A percentile compares a stretch with the other conserved stretches of the same genome.
phyloP scores from a whole-genome alignment of 1,140 invertebrate species.

The Ruditapes philippinarum region DNA sequence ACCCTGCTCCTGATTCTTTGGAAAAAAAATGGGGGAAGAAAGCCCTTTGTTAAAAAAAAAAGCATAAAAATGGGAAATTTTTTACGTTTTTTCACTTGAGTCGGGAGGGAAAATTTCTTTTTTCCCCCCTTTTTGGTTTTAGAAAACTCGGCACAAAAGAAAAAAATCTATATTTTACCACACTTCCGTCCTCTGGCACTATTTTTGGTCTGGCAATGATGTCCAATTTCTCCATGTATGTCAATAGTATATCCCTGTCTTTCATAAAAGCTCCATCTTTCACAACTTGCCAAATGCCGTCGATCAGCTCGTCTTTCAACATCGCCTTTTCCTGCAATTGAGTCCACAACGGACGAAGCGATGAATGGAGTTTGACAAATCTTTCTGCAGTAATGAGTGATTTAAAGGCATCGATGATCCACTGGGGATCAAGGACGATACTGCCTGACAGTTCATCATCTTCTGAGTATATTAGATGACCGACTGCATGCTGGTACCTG shows the following conservation, averaged over 20 bases:
- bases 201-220: constrained; percentile 62
- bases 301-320: constrained; percentile 47
- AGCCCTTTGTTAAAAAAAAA: constrained; percentile 61
- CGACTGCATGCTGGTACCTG: constrained; percentile 62
- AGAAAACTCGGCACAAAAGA: constrained; percentile 64
- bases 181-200: constrained; percentile 24
- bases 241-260: constrained; percentile 30
- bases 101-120: too few relatives aligned
- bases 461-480: constrained; percentile 52
- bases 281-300: constrained; percentile 43
- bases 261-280: background rate
- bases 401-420: constrained; percentile 64
- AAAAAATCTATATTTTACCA: constrained; percentile 28
- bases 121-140: constrained; percentile 24
- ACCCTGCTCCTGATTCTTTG: constrained; percentile 62
- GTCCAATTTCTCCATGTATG: constrained; percentile 62
- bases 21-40: constrained; percentile 52
- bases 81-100: too few relatives aligned
- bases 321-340: constrained; percentile 52
- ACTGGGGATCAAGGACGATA: constrained; percentile 54
- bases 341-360: constrained; percentile 29
- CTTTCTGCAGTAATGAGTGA: constrained; percentile 42
- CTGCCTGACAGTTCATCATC: constrained; percentile 47
- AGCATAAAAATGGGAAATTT: constrained; percentile 53
- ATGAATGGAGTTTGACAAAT: constrained; percentile 40